These are phyloP conservation scores for Phyllotreta striolata DNA, from an alignment of 2,888 invertebrate genomes.

Conservation along the genomic window DNA sequence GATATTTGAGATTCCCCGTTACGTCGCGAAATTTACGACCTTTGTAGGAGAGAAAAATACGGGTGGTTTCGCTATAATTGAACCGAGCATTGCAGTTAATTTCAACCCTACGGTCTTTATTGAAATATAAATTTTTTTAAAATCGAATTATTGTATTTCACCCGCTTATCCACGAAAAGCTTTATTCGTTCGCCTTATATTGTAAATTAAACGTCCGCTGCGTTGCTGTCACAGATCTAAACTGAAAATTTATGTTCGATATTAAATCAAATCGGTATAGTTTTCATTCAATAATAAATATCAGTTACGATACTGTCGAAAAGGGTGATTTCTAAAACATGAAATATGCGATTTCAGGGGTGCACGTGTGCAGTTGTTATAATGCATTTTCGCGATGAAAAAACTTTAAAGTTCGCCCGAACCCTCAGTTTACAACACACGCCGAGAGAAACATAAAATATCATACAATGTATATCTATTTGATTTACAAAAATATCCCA, in stretches of 20 bases:
- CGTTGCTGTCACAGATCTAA: constrained; percentile 33
- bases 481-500: too few species aligned
- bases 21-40: constrained; percentile 54
- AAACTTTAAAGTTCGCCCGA: constrained; percentile 34
- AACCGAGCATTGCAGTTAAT: too few species aligned
- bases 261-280: constrained; percentile 36
- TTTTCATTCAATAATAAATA: constrained; percentile 41
- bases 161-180: constrained; percentile 16
- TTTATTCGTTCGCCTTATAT: constrained; percentile 22
- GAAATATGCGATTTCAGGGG: constrained; percentile 40
- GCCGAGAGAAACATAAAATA: constrained; percentile 3
- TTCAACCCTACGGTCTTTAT: neutral
- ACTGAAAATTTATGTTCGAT: constrained; percentile 38
- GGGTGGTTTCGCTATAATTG: too few species aligned
- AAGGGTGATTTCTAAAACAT: constrained; percentile 44
- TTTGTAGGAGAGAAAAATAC: constrained; percentile 40
- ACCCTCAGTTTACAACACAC: constrained; percentile 22
- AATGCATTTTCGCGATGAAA: constrained; percentile 33
- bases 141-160: constrained; percentile 21
- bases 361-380: constrained; percentile 31
- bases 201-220: neutral
- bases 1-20: constrained; percentile 56
- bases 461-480: constrained; percentile 6
- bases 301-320: constrained; percentile 40
- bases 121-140: constrained; percentile 5